A percentile compares a stretch with the other conserved stretches of the same genome.
Evolutionary conservation across 2,888 invertebrate species (phyloP).

Genomic region (Podabrus alpinus): DNA sequence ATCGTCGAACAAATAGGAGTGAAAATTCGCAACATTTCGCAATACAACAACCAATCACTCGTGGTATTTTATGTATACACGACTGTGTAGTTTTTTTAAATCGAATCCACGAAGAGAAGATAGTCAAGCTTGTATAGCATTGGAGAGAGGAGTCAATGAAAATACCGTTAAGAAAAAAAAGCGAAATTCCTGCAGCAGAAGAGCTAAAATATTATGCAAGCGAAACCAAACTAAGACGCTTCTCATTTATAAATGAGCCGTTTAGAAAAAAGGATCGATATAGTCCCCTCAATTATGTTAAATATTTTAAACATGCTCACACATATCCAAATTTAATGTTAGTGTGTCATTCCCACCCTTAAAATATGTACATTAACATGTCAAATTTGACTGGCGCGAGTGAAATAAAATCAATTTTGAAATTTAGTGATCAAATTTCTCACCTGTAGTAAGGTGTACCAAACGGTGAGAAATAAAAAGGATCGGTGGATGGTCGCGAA

Average conservation of each 20-base stretch:
- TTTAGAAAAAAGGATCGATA: background rate
- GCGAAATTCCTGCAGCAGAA: background rate
- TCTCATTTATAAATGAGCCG: background rate
- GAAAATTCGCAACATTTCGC: background rate
- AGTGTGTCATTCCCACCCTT: background rate
- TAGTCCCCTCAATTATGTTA: background rate
- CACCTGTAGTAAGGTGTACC: constrained; percentile 64
- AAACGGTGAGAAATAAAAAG: constrained; percentile 64
- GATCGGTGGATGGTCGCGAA: constrained; percentile 58
- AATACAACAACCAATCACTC: background rate
- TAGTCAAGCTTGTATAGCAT: background rate
- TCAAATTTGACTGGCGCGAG: background rate
- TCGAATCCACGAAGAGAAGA: background rate
- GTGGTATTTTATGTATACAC: background rate
- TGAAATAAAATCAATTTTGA: background rate
- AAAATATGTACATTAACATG: background rate
- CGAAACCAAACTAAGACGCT: background rate
- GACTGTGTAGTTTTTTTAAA: background rate
- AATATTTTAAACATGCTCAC: background rate
- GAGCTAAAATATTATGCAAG: too few relatives aligned
- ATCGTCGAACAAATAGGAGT: background rate
- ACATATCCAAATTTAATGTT: background rate
- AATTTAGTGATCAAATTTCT: constrained; percentile 31
- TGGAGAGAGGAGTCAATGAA: background rate
- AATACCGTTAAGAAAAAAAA: constrained; percentile 1